Evolutionary conservation across 2,113 vertebrate species (phyloP).

Genomic region (Phyllostomus discolor): DNA sequence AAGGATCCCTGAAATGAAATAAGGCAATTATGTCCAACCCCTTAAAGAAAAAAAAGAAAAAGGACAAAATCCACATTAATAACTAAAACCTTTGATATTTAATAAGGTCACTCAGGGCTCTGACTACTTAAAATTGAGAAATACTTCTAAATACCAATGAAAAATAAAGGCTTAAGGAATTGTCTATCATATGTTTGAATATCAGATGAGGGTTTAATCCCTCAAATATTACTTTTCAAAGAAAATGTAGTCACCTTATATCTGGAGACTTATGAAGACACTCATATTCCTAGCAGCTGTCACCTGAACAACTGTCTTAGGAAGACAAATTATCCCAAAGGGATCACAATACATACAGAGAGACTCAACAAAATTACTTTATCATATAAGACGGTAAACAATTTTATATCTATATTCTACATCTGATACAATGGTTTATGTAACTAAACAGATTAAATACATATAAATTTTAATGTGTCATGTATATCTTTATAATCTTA

Average conservation of each 20-base stretch:
- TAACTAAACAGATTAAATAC: background rate
- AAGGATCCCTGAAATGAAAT: constrained; percentile 92
- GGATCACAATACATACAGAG: background rate
- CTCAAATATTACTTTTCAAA: background rate
- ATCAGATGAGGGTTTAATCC: constrained; percentile 43
- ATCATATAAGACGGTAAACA: background rate
- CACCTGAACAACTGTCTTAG: background rate
- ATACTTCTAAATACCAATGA: constrained; percentile 28
- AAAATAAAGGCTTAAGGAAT: background rate
- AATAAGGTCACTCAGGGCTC: constrained; percentile 14
- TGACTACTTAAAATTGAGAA: constrained; percentile 29
- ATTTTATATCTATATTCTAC: constrained; percentile 7
- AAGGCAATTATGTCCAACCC: constrained; percentile 78
- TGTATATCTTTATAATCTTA: background rate
- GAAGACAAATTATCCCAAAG: constrained; percentile 4
- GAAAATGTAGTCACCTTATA: background rate
- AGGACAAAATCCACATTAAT: constrained; percentile 61
- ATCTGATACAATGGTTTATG: background rate
- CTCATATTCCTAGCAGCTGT: background rate
- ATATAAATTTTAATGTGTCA: constrained; percentile 15
- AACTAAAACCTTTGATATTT: constrained; percentile 46
- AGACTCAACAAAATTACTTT: constrained; percentile 22
- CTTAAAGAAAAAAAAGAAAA: constrained; percentile 54
- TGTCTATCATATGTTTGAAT: background rate
- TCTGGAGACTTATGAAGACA: background rate